Evolutionary conservation across 37 sponge, comb jelly and placozoan genomes (phyloP), one percentile per base, ranked within the genome.

Genomic region (Diacarnus erythraeanus): DNA sequence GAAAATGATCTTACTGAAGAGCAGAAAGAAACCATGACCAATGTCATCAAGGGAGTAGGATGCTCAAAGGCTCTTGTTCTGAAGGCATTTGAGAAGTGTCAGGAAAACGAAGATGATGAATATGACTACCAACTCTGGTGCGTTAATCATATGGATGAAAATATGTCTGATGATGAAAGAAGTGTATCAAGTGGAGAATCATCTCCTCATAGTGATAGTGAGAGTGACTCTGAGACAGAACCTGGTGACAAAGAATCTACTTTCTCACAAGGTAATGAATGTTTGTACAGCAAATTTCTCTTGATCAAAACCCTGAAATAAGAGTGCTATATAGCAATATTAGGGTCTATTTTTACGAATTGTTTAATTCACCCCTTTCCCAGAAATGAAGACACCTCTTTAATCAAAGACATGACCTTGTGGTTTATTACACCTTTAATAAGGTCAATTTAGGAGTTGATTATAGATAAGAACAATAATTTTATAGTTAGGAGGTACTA

Each of bases 71-170:
- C 20, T 1, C 35, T 71, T 6, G 63, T 72, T 5, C 73, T 85
- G 9, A 64, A 41, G 60, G 86, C 86, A 38, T 40, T 78, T 60
- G 74, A 78, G 37, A 30, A 41, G 21, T 77, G 40, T 64, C 43
- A 15, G 18, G 69, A 67, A 29, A 40, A 71, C 23, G 59, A 54
- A 40, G 30, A 21, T 54, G 74, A 78, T 37, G 9, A 54, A 0
- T 72, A 75, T 72, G 87, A 74, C 43, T 20, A 57, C 30, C 31
- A 74, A 1, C 41, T 66, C 18, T 86, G 87, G 87, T 66, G 74
- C 20, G n/a, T 5, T 18, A 71, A 79, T 0, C 64, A 86, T 86
- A 60, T 3, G 2, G 65, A 72, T 25, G 12, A 66, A 15, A 72
- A 76, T 76, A 23, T 22, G 42, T 67, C 34, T 12, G 77, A 64